Percentiles rank a stretch among this genome's conserved stretches.
phyloP scores from a whole-genome alignment of 2,888 invertebrate species.

The Macrophya alboannulata region DNA sequence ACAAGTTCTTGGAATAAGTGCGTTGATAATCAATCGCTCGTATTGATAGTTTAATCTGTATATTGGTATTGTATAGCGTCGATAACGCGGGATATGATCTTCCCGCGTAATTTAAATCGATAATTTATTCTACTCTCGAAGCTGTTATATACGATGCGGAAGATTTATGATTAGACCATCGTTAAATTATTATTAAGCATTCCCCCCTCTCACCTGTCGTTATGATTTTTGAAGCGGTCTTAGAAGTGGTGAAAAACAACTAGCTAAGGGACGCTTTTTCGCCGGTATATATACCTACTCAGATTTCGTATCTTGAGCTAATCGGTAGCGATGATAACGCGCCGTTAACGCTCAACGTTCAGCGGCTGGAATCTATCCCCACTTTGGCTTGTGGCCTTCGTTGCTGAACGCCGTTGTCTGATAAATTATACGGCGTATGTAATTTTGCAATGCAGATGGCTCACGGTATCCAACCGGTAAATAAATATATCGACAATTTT shows the following conservation, averaged over 20 bases:
- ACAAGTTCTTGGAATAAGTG: background rate
- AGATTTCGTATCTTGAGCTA: constrained; percentile 46
- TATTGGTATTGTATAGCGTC: background rate
- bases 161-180: background rate
- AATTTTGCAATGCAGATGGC: background rate
- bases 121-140: background rate
- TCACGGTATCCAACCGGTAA: background rate
- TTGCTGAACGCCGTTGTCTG: constrained; percentile 45
- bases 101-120: background rate
- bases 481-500: background rate
- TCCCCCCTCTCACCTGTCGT: constrained; percentile 29
- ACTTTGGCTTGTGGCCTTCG: constrained; percentile 36
- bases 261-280: constrained; percentile 23
- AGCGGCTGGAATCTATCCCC: constrained; percentile 39
- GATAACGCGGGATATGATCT: background rate
- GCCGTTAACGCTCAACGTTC: constrained; percentile 53
- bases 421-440: constrained; percentile 34
- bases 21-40: background rate
- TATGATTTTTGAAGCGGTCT: constrained; percentile 2
- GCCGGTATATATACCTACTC: constrained; percentile 54
- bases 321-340: constrained; percentile 51
- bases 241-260: constrained; percentile 24
- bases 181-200: background rate
- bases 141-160: too few species aligned
- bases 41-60: background rate